These are phyloP conservation scores for Acleris cristana DNA, from an alignment of 2,888 invertebrate genomes.

Conservation along the genomic window DNA sequence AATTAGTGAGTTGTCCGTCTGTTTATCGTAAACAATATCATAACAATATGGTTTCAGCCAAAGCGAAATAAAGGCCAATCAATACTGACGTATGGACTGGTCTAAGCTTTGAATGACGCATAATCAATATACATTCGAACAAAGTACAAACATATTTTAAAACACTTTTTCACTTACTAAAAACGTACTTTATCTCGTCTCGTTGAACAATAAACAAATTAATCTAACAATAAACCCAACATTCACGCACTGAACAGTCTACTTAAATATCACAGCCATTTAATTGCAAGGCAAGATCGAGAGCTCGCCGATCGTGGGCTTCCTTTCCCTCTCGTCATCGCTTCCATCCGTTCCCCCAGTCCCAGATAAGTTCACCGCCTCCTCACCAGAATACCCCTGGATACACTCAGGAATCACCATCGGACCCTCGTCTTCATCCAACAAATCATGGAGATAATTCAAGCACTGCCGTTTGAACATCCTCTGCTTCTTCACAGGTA, in stretches of 20 bases:
- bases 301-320: conserved; percentile 16
- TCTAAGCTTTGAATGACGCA: no score
- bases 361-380: conserved; percentile 48
- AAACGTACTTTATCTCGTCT: no score
- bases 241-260: conserved; percentile 6
- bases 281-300: conserved; percentile 23
- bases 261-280: conserved; percentile 3
- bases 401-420: conserved; percentile 25
- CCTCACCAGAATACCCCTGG: conserved; percentile 33
- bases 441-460: conserved; percentile 61
- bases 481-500: conserved; percentile 59
- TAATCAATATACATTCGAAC: no score
- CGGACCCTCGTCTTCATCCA: conserved; percentile 62
- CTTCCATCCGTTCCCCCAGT: conserved; percentile 32
- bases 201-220: no score
- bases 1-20: no score
- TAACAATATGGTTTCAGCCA: no score
- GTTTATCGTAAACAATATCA: no score
- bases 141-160: no score
- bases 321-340: conserved; percentile 44
- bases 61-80: no score
- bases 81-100: no score
- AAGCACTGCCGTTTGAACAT: conserved; percentile 69
- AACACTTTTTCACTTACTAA: no score
- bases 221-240: neutral